phyloP scores from a whole-genome alignment of 2,888 invertebrate genomes.

The Diarsia mendica region DNA sequence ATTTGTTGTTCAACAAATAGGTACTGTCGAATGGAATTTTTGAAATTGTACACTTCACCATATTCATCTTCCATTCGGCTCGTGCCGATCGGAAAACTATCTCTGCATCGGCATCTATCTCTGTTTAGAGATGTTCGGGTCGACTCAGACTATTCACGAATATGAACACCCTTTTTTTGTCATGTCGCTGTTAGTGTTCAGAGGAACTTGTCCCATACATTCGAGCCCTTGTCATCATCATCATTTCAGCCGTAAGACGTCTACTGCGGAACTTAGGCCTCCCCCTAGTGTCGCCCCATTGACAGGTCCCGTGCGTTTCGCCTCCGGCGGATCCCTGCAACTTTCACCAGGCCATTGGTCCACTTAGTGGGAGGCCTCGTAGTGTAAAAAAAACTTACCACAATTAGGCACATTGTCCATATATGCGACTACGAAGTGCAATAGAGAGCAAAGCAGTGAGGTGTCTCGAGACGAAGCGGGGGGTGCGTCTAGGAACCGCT shows the following conservation, averaged over 20 bases:
- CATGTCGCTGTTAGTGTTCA: neutral
- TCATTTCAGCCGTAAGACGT: too few species aligned
- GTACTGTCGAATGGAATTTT: neutral
- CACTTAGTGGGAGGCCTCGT: too few species aligned
- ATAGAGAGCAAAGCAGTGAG: slow-evolving; percentile 88
- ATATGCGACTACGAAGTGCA: slow-evolving; percentile 80
- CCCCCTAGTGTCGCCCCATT: too few species aligned
- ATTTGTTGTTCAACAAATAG: neutral
- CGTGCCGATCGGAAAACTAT: neutral
- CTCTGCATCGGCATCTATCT: neutral
- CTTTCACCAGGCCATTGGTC: too few species aligned
- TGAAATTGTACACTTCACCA: neutral
- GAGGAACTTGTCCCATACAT: neutral
- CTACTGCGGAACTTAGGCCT: too few species aligned
- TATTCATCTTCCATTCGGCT: neutral
- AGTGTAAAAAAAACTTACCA: slow-evolving; percentile 69
- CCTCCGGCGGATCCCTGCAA: too few species aligned
- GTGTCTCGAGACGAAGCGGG: slow-evolving; percentile 92
- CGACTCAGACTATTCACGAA: neutral
- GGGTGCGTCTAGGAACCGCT: slow-evolving; percentile 91
- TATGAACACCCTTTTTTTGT: neutral
- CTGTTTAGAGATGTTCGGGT: neutral
- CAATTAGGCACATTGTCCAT: slow-evolving; percentile 80
- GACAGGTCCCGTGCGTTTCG: too few species aligned
- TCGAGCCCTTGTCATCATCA: neutral